Base-by-base conservation (phyloP, 2,888 invertebrate species). In the Odontothrips loti region DNA sequence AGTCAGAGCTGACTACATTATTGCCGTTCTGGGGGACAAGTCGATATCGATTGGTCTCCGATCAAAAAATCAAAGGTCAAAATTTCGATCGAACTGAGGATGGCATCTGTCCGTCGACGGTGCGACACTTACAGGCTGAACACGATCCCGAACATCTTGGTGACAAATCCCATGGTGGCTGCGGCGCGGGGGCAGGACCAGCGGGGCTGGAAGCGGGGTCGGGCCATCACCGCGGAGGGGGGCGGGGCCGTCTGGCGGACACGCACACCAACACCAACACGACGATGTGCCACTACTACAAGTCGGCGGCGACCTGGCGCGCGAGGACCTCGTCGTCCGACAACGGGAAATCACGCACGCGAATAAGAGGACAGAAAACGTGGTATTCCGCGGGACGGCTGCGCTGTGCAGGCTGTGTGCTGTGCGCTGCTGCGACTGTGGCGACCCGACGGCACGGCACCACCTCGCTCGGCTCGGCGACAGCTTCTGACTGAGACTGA, bases 141-240 rank as follows among this genome's bases (percentile, higher is more conserved):
- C 87, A 94, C 91, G 87, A 93, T 92, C 88, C 93, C 93, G 85
- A 93, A 91, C 82, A 93, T 93, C 88, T 94, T 93, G 82, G 93
- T 93, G 85, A 93, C 92, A 87, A 93, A 92, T 85, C 93, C 93
- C 93, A 94, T 93, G 84, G 29, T 68, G 78, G 23, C 20, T 29
- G 29, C 29, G 47, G 11, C 78, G 34, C 78, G 20, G n/a, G 63
- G 48, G 68, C 47, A 17, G 47, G 29, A n/a, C 4, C 6, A 79
- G 51, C 20, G 75, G 58, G 29, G 34, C 80, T 47, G 58, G 20
- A 90, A 84, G 98, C 89, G 85, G 98, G 94, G 20, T 47, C 68
- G 75, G 81, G 34, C 48, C 58, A 15, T 34, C 80, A 81, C n/a
- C n/a, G n/a, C n/a, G n/a, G n/a, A n/a, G n/a, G 86, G 87, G 87